These are phyloP conservation scores for Microchirus variegatus DNA, from an alignment of 2,797 vertebrate species.

Conservation along the genomic window DNA sequence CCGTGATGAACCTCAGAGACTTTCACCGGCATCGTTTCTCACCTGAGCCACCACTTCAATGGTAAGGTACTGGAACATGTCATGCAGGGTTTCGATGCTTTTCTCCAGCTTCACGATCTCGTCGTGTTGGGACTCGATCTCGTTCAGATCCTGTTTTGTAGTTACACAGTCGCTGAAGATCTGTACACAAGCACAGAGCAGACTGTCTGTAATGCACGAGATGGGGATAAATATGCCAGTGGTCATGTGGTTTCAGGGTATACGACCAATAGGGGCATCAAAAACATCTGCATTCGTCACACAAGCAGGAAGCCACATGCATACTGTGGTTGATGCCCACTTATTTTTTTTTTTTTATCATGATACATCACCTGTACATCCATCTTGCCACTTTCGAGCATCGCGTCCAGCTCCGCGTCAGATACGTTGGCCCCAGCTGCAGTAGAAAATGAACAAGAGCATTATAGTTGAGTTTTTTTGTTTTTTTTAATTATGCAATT, in stretches of 20 bases:
- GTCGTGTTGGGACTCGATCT: slow-evolving; percentile 89
- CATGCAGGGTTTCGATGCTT: slow-evolving; percentile 90
- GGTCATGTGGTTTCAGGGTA: background rate
- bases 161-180: slow-evolving; percentile 87
- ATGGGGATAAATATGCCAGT: rapidly evolving
- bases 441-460: background rate
- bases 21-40: rapidly evolving
- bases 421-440: slow-evolving; percentile 82
- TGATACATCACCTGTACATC: slow-evolving; percentile 87
- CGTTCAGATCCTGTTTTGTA: slow-evolving; percentile 88
- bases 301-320: background rate
- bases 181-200: slow-evolving; percentile 54
- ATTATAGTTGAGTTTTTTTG: no score
- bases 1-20: background rate
- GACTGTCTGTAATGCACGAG: background rate
- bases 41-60: slow-evolving; percentile 93
- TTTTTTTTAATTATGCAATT: no score
- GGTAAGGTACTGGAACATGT: slow-evolving; percentile 90
- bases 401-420: slow-evolving; percentile 85
- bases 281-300: background rate
- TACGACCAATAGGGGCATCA: background rate
- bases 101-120: slow-evolving; percentile 92
- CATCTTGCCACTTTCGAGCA: slow-evolving; percentile 91
- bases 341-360: slow-evolving; percentile 61
- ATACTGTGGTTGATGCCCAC: background rate